Base-by-base conservation (phyloP, 2,888 invertebrate species). In the Agrotis segetum region DNA sequence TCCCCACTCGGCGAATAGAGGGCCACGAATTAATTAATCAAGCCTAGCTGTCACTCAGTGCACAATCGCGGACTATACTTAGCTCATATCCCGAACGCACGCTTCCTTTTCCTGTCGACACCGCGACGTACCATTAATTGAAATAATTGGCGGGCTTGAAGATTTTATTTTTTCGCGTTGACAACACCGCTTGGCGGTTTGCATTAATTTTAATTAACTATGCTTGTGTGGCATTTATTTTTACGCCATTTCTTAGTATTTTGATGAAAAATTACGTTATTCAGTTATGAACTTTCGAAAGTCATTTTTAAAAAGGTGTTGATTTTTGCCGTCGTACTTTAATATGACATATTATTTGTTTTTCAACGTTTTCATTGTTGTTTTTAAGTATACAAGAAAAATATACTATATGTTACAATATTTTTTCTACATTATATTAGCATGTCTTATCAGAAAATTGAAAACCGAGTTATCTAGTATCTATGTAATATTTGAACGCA, bases 91-190 rank as follows among this genome's bases (percentile, higher is more conserved):
- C 86, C 88, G 87, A 83, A 88, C 87, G 85, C 81, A 87, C 87
- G 92, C 89, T 96, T 96, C 95, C 95, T 93, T 93, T 95, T 96
- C 95, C 95, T 94, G 95, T 94, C 93, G 89, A 88, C 93, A 86
- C 89, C 86, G 89, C 88, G 91, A 92, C 93, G 93, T 94, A 92
- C 85, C 93, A 94, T 96, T 95, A 95, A 95, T 95, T 95, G 95
- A 93, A 92, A 93, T 95, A 95, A 95, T 96, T 96, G 95, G 94
- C 95, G 93, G 90, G 88, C 88, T 88, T 89, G 84, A 80, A 87
- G 89, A 85, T 85, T 92, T 92, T 92, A 89, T 92, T 94, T 92
- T 94, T 94, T 92, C 87, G 89, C 90, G 92, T 86, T 92, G 94
- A 94, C 93, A 94, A 92, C 93, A 91, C 87, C 85, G 82, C 85